A percentile compares a stretch with the other conserved stretches of the same genome.
These are phyloP conservation scores for Hemibagrus wyckioides DNA, from an alignment of 2,113 vertebrate species.

Conservation along the genomic window DNA sequence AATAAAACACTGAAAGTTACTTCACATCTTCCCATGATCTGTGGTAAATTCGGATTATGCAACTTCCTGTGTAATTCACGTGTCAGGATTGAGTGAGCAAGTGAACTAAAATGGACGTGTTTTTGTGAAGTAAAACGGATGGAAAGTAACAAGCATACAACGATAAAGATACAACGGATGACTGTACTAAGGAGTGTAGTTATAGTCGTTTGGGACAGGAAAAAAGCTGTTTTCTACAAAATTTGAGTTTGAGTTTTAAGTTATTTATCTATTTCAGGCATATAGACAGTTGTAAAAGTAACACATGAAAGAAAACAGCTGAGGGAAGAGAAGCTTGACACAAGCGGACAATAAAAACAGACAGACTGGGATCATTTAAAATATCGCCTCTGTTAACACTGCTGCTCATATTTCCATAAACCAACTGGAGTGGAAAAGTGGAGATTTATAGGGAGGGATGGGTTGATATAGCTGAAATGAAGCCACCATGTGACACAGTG, in stretches of 20 bases:
- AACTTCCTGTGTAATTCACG: background rate
- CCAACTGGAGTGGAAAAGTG: background rate
- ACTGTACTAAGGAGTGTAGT: no score
- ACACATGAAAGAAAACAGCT: background rate
- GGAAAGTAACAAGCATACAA: no score
- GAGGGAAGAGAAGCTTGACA: background rate
- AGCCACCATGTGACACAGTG: background rate
- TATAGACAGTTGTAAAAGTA: background rate
- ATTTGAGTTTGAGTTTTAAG: no score
- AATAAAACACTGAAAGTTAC: background rate
- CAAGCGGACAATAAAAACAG: background rate
- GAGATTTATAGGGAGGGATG: background rate
- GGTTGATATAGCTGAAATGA: background rate
- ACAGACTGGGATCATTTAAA: background rate
- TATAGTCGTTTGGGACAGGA: no score
- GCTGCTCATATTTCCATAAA: background rate
- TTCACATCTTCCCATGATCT: background rate
- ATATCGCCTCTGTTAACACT: no score
- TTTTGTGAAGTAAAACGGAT: background rate
- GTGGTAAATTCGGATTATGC: background rate
- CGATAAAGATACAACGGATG: background rate
- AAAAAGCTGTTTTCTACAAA: no score
- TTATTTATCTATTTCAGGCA: no score
- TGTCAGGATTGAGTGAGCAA: background rate
- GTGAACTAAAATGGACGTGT: background rate